A percentile compares a stretch with the other conserved stretches of the same genome.
Conservation (phyloP, 2,797 vertebrate genomes). For the Geotrypetes seraphini region DNA sequence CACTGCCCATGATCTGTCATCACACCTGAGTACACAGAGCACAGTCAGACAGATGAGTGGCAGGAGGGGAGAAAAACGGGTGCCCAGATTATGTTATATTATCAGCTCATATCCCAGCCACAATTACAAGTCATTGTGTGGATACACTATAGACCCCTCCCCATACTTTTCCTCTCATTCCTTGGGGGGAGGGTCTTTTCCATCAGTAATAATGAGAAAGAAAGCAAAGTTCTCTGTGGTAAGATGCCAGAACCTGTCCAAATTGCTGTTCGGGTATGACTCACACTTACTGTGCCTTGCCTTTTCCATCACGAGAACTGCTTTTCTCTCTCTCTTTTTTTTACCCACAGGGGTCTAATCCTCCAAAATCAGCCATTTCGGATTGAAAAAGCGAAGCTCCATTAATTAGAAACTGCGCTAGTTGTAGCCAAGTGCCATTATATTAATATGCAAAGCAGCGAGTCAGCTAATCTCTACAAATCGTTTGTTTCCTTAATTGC, state of each 20-base stretch:
- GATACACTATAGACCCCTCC: no score
- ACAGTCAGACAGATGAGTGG: no score
- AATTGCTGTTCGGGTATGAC: conserved; percentile 19
- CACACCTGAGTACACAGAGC: no score
- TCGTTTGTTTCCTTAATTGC: conserved; percentile 90
- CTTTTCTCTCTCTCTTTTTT: conserved; percentile 25
- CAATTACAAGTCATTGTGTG: no score
- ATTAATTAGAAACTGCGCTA: conserved; percentile 79
- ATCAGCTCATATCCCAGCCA: neutral
- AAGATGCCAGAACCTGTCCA: conserved; percentile 19
- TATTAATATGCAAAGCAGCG: conserved; percentile 86
- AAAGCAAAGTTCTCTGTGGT: no score
- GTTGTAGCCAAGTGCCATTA: conserved; percentile 75
- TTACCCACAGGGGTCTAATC: conserved; percentile 64
- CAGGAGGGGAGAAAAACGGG: conserved; percentile 57
- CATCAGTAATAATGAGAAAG: no score
- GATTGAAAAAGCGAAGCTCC: conserved; percentile 71
- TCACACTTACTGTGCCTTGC: conserved; percentile 56
- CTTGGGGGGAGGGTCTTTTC: no score
- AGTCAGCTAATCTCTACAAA: conserved; percentile 81
- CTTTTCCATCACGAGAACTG: no score
- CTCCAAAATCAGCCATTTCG: conserved; percentile 75
- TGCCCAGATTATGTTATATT: no score
- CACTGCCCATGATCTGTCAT: no score
- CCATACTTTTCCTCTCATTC: no score